These are phyloP conservation scores for Batillaria attramentaria DNA, from an alignment of 1,140 invertebrate genomes.

Conservation along the genomic window DNA sequence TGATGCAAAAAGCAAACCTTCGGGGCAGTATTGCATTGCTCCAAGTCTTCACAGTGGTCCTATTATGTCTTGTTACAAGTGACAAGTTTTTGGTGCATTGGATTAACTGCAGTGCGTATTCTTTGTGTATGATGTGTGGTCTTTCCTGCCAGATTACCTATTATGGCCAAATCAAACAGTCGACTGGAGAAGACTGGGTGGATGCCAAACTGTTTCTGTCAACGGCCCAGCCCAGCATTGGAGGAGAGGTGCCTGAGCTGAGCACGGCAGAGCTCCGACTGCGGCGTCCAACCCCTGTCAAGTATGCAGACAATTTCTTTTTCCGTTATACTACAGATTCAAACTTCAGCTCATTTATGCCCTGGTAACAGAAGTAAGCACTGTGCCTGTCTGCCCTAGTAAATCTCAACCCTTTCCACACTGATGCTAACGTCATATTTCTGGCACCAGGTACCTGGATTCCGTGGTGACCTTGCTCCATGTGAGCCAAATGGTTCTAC, in stretches of 20 bases:
- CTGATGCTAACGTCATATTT: too few relatives aligned
- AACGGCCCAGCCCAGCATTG: constrained; percentile 71
- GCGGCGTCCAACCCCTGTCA: background rate
- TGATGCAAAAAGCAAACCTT: too few relatives aligned
- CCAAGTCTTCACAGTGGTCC: too few relatives aligned
- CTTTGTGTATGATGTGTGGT: too few relatives aligned
- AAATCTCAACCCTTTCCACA: too few relatives aligned
- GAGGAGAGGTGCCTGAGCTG: constrained; percentile 69
- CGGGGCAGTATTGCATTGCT: too few relatives aligned
- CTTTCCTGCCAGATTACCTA: constrained; percentile 66
- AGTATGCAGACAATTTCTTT: background rate
- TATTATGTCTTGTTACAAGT: too few relatives aligned
- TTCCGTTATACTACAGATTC: background rate
- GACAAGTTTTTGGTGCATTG: too few relatives aligned
- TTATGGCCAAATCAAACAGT: constrained; percentile 72
- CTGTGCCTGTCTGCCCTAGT: background rate
- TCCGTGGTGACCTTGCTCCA: too few relatives aligned
- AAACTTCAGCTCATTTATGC: background rate
- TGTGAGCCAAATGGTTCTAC: too few relatives aligned
- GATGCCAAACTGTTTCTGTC: constrained; percentile 70
- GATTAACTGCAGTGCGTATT: too few relatives aligned
- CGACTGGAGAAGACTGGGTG: constrained; percentile 73
- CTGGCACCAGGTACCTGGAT: too few relatives aligned
- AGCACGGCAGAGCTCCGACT: constrained; percentile 31
- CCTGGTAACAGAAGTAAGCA: background rate